phyloP scores from a whole-genome alignment of 2,888 invertebrate genomes.

The Chaitophorus viminalis region DNA sequence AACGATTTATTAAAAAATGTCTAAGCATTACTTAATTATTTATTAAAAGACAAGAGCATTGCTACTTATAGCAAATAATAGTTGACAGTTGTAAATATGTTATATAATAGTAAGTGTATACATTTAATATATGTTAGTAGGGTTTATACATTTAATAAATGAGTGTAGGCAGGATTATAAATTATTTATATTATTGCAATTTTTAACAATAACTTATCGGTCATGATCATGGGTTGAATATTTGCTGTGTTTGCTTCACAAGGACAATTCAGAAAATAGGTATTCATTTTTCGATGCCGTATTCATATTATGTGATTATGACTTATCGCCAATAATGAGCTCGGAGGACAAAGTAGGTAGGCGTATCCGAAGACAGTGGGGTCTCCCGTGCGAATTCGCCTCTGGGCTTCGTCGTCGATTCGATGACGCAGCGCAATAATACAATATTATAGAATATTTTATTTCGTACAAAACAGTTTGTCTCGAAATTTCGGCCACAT shows the following conservation, averaged over 20 bases:
- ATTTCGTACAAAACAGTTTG: neutral
- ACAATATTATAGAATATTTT: neutral
- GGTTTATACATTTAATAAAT: no score
- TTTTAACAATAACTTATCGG: neutral
- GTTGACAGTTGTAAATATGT: no score
- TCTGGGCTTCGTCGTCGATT: conserved; percentile 7
- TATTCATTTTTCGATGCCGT: no score
- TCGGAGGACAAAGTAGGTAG: neutral
- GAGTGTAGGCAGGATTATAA: neutral
- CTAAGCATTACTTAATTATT: no score
- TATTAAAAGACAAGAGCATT: no score
- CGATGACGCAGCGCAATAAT: neutral
- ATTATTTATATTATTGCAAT: neutral
- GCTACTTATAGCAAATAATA: no score
- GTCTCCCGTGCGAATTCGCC: conserved; percentile 48
- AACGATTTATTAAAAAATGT: no score
- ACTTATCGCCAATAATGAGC: neutral
- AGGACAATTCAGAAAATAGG: no score
- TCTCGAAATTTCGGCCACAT: conserved; percentile 27
- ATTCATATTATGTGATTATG: neutral
- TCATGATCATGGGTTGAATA: neutral
- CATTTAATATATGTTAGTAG: no score
- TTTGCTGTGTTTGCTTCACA: no score
- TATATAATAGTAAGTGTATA: no score
- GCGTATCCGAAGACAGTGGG: conserved; percentile 52